phyloP scores from a whole-genome alignment of 2,888 invertebrate species.

The Orchestes rusci region DNA sequence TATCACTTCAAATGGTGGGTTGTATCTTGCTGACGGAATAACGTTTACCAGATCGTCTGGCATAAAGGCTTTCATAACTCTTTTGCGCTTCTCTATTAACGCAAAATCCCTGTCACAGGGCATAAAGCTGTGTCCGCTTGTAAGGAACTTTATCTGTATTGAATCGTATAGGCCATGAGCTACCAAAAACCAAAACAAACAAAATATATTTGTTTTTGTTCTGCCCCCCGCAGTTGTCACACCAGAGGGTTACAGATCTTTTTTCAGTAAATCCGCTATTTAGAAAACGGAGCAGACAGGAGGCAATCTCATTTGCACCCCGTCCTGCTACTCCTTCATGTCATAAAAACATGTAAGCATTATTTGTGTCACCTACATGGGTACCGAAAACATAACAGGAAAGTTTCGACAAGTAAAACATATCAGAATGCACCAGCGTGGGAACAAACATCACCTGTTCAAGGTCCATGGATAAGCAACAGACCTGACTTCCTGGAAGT shows the following conservation, averaged over 20 bases:
- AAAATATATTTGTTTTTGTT: conserved; percentile 14
- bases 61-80: neutral
- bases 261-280: conserved; percentile 4
- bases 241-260: conserved; percentile 12
- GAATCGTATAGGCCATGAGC: conserved; percentile 2
- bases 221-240: conserved; percentile 17
- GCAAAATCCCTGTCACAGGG: conserved; percentile 14
- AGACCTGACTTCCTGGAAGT: neutral
- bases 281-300: conserved; percentile 6
- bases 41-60: neutral
- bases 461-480: conserved; percentile 7
- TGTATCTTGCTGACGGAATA: no score
- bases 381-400: conserved; percentile 9
- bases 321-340: conserved; percentile 7
- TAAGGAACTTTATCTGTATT: conserved; percentile 13
- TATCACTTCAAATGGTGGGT: no score
- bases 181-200: conserved; percentile 6
- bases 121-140: conserved; percentile 12
- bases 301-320: conserved; percentile 13
- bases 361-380: conserved; percentile 2
- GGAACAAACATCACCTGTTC: conserved; percentile 12
- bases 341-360: neutral
- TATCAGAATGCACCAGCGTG: conserved; percentile 12
- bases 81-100: conserved; percentile 10
- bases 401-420: conserved; percentile 16